Evolutionary conservation across 2,113 vertebrate genomes (phyloP).

Genomic region (Tiliqua scincoides): DNA sequence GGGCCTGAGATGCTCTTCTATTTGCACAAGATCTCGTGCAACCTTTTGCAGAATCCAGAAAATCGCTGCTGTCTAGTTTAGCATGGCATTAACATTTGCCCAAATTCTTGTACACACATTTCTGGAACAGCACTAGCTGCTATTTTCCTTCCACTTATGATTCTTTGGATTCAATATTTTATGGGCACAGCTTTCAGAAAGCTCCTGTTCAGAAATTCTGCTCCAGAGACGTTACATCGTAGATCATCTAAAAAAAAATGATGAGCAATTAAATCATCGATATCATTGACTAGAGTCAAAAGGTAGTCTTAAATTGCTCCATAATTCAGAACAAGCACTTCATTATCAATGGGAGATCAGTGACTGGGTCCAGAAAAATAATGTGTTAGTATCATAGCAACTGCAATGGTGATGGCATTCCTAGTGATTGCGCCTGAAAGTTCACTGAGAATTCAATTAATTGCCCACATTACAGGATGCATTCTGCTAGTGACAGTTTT

Average conservation of each 20-base stretch:
- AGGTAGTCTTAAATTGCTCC: conserved; percentile 49
- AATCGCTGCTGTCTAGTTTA: too few relatives aligned
- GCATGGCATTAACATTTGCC: too few relatives aligned
- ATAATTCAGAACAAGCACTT: conserved; percentile 48
- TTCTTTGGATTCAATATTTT: too few relatives aligned
- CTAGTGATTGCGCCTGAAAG: not conserved
- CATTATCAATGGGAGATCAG: conserved; percentile 43
- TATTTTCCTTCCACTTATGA: too few relatives aligned
- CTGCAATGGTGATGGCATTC: not conserved
- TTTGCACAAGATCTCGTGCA: too few relatives aligned
- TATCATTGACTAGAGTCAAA: conserved; percentile 45
- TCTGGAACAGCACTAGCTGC: too few relatives aligned
- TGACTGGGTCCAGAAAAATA: conserved; percentile 44
- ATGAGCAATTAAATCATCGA: conserved; percentile 45
- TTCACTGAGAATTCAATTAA: not conserved
- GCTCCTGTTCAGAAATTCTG: conserved; percentile 36
- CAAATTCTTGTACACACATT: too few relatives aligned
- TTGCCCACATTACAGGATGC: not conserved
- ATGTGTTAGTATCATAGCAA: not conserved
- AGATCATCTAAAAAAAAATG: conserved; percentile 42
- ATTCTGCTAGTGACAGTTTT: not conserved
- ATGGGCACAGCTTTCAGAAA: conserved; percentile 12
- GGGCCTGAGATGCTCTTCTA: too few relatives aligned
- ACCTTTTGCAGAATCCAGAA: too few relatives aligned
- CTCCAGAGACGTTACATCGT: conserved; percentile 42